Conservation (phyloP, 1,140 invertebrate genomes). For the Ridgeia piscesae region DNA sequence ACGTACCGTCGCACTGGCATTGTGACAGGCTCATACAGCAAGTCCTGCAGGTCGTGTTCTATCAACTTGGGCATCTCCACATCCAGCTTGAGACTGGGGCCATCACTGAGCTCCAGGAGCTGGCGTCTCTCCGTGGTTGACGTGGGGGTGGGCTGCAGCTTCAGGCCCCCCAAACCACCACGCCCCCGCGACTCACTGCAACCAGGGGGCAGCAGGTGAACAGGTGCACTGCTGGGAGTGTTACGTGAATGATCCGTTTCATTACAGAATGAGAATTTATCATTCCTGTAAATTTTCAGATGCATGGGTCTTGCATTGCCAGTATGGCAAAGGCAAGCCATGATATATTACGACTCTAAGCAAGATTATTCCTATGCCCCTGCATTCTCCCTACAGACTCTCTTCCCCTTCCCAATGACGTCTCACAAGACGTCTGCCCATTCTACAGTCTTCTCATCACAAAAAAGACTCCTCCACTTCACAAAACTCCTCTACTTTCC, state of each 20-base stretch:
- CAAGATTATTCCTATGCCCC: neutral
- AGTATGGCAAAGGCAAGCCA: no score
- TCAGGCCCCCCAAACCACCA: neutral
- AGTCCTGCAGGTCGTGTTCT: slow-evolving; percentile 59
- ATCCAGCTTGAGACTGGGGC: neutral
- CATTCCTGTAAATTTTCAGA: neutral
- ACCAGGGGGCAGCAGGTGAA: neutral
- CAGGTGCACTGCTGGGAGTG: neutral
- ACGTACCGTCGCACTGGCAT: slow-evolving; percentile 48
- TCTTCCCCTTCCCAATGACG: no score
- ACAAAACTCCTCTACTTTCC: neutral
- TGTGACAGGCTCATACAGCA: slow-evolving; percentile 50
- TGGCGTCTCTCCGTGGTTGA: slow-evolving; percentile 14
- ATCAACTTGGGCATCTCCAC: slow-evolving; percentile 57
- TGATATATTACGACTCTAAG: neutral
- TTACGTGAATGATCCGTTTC: neutral
- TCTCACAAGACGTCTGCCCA: no score
- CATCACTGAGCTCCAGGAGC: neutral
- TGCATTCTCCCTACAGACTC: neutral
- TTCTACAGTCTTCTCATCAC: no score
- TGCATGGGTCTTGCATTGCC: no score
- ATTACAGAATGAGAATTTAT: neutral
- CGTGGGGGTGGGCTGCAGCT: slow-evolving; percentile 8
- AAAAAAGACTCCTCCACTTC: neutral
- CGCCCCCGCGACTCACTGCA: neutral